Conservation (phyloP, 2,113 vertebrate genomes). For the Oenanthe oenanthe region DNA sequence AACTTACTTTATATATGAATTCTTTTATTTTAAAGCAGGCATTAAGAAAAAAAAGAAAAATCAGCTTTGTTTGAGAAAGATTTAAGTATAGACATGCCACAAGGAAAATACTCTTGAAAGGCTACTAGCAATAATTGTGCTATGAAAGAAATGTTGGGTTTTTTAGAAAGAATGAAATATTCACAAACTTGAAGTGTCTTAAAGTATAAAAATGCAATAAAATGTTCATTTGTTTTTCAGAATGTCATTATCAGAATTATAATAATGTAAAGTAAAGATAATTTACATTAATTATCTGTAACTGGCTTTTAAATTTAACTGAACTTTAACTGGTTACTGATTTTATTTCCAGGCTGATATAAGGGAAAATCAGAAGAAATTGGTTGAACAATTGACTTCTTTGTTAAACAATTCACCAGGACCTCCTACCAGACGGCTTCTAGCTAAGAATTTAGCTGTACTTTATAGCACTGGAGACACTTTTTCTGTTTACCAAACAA, state of each 20-base stretch:
- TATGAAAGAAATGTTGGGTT: neutral
- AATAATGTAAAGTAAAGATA: neutral
- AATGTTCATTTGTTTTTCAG: neutral
- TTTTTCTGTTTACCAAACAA: conserved; percentile 83
- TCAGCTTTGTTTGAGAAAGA: neutral
- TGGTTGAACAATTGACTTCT: conserved; percentile 85
- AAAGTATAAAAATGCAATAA: neutral
- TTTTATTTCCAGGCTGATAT: conserved; percentile 80
- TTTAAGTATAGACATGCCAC: neutral
- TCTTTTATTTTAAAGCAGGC: neutral
- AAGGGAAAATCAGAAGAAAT: conserved; percentile 86
- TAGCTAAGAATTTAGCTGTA: conserved; percentile 87
- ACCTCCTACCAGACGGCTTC: conserved; percentile 86
- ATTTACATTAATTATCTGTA: neutral
- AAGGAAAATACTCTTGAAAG: neutral
- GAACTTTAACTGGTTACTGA: neutral
- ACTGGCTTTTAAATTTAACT: neutral
- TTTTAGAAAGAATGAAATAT: neutral
- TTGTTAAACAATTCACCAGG: conserved; percentile 88
- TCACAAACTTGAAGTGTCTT: neutral
- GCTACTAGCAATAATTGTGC: neutral
- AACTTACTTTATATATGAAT: neutral
- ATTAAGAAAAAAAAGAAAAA: neutral
- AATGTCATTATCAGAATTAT: neutral
- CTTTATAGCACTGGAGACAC: conserved; percentile 89